Conservation (phyloP, 2,797 vertebrate species). For the Myiotriccus ornatus region DNA sequence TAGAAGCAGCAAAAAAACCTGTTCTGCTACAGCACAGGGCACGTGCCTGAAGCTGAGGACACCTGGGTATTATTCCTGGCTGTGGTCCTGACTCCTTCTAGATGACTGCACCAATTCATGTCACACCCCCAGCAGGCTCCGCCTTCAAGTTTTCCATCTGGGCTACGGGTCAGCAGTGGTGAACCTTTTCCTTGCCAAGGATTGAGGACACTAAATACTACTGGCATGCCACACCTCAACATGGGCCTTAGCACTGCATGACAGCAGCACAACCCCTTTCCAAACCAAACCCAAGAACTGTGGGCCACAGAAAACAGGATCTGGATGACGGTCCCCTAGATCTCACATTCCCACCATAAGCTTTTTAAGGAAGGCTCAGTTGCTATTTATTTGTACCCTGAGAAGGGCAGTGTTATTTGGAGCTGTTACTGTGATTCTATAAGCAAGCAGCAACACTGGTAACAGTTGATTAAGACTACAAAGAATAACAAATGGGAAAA, state of each 20-base stretch:
- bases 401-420: background rate
- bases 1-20: background rate
- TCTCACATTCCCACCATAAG: background rate
- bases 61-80: slow-evolving; percentile 17
- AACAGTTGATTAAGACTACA: background rate
- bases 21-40: background rate
- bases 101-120: background rate
- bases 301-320: background rate
- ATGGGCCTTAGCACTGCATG: background rate
- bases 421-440: background rate
- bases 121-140: background rate
- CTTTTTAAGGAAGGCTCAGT: background rate
- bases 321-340: background rate
- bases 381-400: background rate
- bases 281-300: background rate
- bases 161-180: background rate
- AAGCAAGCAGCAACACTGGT: background rate
- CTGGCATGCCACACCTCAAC: background rate
- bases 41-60: background rate
- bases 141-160: background rate
- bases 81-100: background rate
- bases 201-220: background rate
- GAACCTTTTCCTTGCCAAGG: background rate
- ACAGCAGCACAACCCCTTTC: background rate
- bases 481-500: background rate